A percentile compares a stretch with the other conserved stretches of the same genome.
Evolutionary conservation across 2,888 invertebrate genomes (phyloP).

Genomic region (Malthinus flaveolus): DNA sequence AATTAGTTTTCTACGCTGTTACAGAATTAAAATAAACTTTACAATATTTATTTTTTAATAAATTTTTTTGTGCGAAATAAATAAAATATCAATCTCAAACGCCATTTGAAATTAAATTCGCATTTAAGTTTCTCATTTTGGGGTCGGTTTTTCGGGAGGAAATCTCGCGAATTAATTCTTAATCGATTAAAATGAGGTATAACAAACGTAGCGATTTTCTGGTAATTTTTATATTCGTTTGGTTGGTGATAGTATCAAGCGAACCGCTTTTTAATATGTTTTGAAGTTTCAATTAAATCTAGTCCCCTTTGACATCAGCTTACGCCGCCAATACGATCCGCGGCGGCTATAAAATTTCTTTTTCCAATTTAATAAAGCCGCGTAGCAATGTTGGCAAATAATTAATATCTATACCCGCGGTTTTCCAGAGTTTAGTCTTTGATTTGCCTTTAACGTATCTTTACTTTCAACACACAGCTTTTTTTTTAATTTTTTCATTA

Average conservation of each 20-base stretch:
- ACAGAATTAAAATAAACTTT: conserved; percentile 33
- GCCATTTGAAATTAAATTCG: no score
- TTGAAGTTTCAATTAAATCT: conserved; percentile 50
- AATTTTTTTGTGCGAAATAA: conserved; percentile 1
- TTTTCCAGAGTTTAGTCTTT: conserved; percentile 21
- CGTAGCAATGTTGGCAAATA: conserved; percentile 46
- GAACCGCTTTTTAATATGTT: conserved; percentile 45
- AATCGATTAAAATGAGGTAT: conserved; percentile 1
- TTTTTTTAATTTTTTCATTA: conserved; percentile 10
- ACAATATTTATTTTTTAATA: conserved; percentile 5
- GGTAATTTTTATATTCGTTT: conserved; percentile 16
- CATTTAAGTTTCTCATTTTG: no score
- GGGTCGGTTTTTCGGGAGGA: background rate
- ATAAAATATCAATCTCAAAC: background rate
- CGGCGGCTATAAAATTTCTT: conserved; percentile 48
- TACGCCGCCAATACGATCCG: conserved; percentile 42
- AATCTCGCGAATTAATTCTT: background rate
- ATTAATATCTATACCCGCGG: conserved; percentile 41
- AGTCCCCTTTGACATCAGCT: conserved; percentile 46
- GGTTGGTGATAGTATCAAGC: conserved; percentile 17
- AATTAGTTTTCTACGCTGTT: conserved; percentile 37
- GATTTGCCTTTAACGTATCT: conserved; percentile 11
- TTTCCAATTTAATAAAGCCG: conserved; percentile 49
- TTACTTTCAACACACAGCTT: background rate
- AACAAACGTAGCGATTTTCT: conserved; percentile 12